phyloP scores from a whole-genome alignment of 2,888 invertebrate genomes.

The Drosophila cognata region DNA sequence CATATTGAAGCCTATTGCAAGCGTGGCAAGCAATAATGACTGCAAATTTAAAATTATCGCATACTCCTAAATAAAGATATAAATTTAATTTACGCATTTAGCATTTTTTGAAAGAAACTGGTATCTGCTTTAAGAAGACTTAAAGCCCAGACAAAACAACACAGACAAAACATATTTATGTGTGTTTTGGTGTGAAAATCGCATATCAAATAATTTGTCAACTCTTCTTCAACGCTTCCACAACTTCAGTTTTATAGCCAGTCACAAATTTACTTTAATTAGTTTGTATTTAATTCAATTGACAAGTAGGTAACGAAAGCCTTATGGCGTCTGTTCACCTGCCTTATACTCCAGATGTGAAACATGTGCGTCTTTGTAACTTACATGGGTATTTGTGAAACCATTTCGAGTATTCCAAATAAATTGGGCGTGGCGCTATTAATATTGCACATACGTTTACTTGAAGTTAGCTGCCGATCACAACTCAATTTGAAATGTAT shows the following conservation, averaged over 20 bases:
- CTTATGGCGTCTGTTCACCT: neutral
- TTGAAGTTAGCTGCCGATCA: constrained; percentile 14
- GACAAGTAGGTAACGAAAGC: constrained; percentile 48
- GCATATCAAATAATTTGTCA: constrained; percentile 2
- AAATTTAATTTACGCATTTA: constrained; percentile 42
- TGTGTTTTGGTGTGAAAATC: constrained; percentile 25
- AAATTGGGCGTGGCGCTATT: constrained; percentile 39
- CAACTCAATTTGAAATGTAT: constrained; percentile 22
- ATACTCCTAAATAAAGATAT: constrained; percentile 5
- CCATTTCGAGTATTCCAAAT: constrained; percentile 29
- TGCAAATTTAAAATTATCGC: constrained; percentile 14
- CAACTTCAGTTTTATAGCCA: constrained; percentile 11
- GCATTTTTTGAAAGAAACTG: constrained; percentile 26
- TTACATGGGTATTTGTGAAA: constrained; percentile 29
- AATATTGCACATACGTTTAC: neutral
- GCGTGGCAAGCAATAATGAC: neutral
- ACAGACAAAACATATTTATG: constrained; percentile 1
- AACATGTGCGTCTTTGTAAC: neutral
- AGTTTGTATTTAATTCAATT: constrained; percentile 75
- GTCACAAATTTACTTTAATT: constrained; percentile 61
- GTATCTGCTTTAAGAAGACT: constrained; percentile 10
- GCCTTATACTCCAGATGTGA: constrained; percentile 4
- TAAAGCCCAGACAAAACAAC: constrained; percentile 8
- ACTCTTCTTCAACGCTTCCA: neutral
- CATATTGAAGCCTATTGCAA: neutral